Conservation (phyloP, 2,797 vertebrate species). For the Menidia menidia region DNA sequence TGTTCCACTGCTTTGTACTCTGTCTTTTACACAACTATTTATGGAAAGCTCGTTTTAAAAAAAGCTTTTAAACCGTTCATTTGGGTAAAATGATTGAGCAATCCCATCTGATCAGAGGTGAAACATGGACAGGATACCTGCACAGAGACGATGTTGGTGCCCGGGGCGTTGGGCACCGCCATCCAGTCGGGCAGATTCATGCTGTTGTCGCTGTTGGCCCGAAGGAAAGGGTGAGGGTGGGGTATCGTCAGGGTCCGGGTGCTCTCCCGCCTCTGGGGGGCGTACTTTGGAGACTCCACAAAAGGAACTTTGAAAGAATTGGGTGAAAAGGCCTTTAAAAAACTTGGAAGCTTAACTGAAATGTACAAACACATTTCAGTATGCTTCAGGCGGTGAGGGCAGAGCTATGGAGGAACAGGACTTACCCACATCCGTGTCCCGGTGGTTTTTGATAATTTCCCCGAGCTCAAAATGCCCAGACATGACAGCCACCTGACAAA, state of each 20-base stretch:
- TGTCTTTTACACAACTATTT: too few relatives aligned
- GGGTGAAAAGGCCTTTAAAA: too few relatives aligned
- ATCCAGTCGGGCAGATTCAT: conserved; percentile 94
- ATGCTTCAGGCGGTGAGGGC: too few relatives aligned
- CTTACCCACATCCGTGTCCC: conserved; percentile 90
- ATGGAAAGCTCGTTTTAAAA: too few relatives aligned
- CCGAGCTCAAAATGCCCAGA: conserved; percentile 94
- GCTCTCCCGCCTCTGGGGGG: conserved; percentile 87
- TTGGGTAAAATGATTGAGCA: too few relatives aligned
- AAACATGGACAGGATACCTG: conserved; percentile 67
- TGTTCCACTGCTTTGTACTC: too few relatives aligned
- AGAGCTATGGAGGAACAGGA: background rate
- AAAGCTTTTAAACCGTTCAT: too few relatives aligned
- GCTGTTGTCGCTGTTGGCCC: conserved; percentile 94
- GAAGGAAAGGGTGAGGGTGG: conserved; percentile 88
- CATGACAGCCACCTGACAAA: conserved; percentile 90
- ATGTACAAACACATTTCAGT: too few relatives aligned
- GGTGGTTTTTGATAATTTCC: conserved; percentile 93
- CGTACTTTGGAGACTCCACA: conserved; percentile 92
- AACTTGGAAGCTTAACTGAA: too few relatives aligned
- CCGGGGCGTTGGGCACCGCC: conserved; percentile 82
- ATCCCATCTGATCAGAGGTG: too few relatives aligned
- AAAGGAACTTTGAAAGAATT: conserved; percentile 85
- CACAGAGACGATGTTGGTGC: conserved; percentile 84
- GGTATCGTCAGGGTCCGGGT: conserved; percentile 83